Evolutionary conservation across 2,113 vertebrate species (phyloP).

Genomic region (Lepisosteus oculatus): DNA sequence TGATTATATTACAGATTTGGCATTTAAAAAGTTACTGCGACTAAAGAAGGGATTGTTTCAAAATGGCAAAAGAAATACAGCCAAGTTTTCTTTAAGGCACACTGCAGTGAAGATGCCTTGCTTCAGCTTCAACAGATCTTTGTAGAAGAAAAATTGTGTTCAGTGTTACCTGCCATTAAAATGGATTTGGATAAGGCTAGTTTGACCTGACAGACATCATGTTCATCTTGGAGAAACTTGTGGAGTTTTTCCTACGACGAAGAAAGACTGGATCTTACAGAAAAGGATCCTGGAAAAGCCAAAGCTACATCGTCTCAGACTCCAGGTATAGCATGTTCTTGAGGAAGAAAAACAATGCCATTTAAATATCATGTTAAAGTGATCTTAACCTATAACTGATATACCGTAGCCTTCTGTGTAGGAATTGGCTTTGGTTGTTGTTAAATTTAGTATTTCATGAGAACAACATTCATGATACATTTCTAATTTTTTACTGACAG

Average conservation of each 20-base stretch:
- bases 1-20: slow-evolving; percentile 30
- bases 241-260: slow-evolving; percentile 47
- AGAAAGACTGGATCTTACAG: slow-evolving; percentile 34
- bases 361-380: too few relatives aligned
- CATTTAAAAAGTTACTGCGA: slow-evolving; percentile 8
- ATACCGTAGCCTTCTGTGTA: too few relatives aligned
- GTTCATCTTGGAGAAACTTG: slow-evolving; percentile 52
- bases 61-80: not conserved
- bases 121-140: not conserved
- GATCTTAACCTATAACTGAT: too few relatives aligned
- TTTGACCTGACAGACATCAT: slow-evolving; percentile 25
- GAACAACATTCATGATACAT: too few relatives aligned
- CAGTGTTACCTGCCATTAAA: too few relatives aligned
- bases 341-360: too few relatives aligned
- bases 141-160: too few relatives aligned
- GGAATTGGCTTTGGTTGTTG: too few relatives aligned
- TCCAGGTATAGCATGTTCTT: slow-evolving; percentile 45
- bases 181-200: not conserved
- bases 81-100: not conserved
- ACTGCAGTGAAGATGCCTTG: not conserved
- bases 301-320: slow-evolving; percentile 50
- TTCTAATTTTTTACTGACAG: too few relatives aligned
- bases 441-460: too few relatives aligned
- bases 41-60: not conserved
- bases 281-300: slow-evolving; percentile 52